Evolutionary conservation across 2,888 invertebrate species (phyloP), one percentile per base, ranked within the genome.

Genomic region (Amblyjoppa fuscipennis): DNA sequence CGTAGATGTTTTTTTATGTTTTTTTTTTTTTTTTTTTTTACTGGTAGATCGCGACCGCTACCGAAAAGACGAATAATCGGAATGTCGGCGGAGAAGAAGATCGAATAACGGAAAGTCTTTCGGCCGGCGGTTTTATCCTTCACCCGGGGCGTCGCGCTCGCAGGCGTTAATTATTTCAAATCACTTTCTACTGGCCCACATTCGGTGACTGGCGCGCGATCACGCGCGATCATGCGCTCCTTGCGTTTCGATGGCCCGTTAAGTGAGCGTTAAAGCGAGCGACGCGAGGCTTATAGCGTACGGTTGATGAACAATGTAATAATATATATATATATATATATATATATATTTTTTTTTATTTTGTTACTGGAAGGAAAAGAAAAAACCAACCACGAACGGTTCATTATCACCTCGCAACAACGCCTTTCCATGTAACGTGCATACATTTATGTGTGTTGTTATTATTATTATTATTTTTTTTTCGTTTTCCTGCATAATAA

Each of bases 181-280:
- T 87, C 87, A 87, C 87, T 88, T 88, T 88, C 87, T 85, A 88
- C 82, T 84, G 85, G 68, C 82, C 80, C 83, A 84, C 75, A 84
- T 87, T 74, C 78, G 77, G 34, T 75, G 53, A 45, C 41, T 51
- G 51, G 66, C 31, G 13, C 34, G 34, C 7, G 1, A n/a, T 69
- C 68, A 20, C 45, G 49, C 53, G 6, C 16, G 34, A 16, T 16
- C 45, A 9, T 53, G 70, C 25, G 53, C 13, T 56, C 20, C 25
- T 53, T 45, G 56, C 2, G 5, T 74, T 66, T 56, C 51, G 11
- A 20, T 41, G 25, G 34, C 31, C 31, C 31, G 28, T 64, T 13
- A 11, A 38, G 16, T 7, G 25, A 4, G n/a, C 16, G 34, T n/a
- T 61, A 51, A 69, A 6, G 38, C 51, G 69, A 51, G 69, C 49